Conservation (phyloP, 2,113 vertebrate species). For the Echinops telfairi region DNA sequence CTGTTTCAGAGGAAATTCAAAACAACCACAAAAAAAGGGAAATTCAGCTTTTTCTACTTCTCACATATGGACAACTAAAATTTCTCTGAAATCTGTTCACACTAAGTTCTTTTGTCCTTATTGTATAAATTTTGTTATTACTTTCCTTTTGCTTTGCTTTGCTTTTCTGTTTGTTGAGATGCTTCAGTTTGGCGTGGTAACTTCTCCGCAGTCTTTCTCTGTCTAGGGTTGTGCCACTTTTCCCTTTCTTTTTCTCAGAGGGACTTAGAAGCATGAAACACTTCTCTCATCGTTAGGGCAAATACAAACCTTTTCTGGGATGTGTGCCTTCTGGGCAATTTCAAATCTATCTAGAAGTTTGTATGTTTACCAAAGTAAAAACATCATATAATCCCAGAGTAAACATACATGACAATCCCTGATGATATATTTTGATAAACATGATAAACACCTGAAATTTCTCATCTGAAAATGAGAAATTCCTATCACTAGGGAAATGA, state of each 20-base stretch:
- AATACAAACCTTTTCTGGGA: conserved; percentile 18
- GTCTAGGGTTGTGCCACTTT: conserved; percentile 81
- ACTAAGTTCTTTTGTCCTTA: conserved; percentile 49
- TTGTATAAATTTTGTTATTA: conserved; percentile 60
- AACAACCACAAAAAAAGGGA: too few relatives aligned
- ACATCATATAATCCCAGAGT: conserved; percentile 12
- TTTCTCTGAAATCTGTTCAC: conserved; percentile 54
- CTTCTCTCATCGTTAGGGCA: conserved; percentile 53
- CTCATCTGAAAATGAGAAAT: conserved; percentile 57
- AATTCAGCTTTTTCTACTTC: conserved; percentile 10
- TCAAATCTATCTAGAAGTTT: conserved; percentile 52
- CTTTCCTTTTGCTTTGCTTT: conserved; percentile 65
- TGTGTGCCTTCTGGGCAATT: conserved; percentile 42
- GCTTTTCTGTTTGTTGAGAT: neutral
- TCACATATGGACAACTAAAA: neutral
- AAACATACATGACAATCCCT: too few relatives aligned
- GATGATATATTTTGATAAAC: too few relatives aligned
- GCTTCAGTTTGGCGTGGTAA: conserved; percentile 44
- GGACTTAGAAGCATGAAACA: conserved; percentile 84
- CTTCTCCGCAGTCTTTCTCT: conserved; percentile 51
- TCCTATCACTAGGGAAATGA: neutral
- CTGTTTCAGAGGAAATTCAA: neutral
- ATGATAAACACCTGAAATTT: conserved; percentile 51
- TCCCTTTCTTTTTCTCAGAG: conserved; percentile 84
- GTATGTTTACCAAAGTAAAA: conserved; percentile 33